These are phyloP conservation scores for Isoperla grammatica DNA, from an alignment of 2,888 invertebrate species.

Conservation along the genomic window DNA sequence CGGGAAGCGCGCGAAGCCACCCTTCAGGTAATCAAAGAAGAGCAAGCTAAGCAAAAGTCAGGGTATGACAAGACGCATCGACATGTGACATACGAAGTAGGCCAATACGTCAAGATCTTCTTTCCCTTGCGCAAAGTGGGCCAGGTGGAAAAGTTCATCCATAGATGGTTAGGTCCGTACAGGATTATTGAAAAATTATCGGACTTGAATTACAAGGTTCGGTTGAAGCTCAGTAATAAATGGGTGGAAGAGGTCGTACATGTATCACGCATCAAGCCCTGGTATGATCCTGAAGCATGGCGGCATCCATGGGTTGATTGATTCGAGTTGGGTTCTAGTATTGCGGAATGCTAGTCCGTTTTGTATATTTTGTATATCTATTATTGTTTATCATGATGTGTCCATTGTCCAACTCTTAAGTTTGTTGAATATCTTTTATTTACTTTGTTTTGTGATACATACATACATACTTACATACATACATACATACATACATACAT, in stretches of 20 bases:
- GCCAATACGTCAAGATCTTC: slow-evolving; percentile 1
- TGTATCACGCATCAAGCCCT: slow-evolving; percentile 6
- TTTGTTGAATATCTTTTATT: too few species aligned
- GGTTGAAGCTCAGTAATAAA: not conserved
- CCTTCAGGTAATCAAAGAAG: not conserved
- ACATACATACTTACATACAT: too few species aligned
- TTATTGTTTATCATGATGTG: too few species aligned
- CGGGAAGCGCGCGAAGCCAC: too few species aligned
- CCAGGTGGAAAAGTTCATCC: not conserved
- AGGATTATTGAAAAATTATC: not conserved
- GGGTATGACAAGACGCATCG: not conserved
- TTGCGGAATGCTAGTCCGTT: too few species aligned
- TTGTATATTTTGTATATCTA: too few species aligned
- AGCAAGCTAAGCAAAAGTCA: not conserved
- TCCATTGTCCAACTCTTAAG: too few species aligned
- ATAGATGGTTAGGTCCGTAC: not conserved
- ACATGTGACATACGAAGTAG: not conserved
- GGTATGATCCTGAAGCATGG: not conserved
- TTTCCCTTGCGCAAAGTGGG: not conserved
- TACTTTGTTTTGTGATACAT: too few species aligned
- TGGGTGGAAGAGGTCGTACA: not conserved
- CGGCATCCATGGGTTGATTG: too few species aligned
- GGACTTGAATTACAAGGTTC: slow-evolving; percentile 6
- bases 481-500: too few species aligned
- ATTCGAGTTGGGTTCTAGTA: too few species aligned